Conservation (phyloP, 2,113 vertebrate genomes). For the Hipposideros armiger region DNA sequence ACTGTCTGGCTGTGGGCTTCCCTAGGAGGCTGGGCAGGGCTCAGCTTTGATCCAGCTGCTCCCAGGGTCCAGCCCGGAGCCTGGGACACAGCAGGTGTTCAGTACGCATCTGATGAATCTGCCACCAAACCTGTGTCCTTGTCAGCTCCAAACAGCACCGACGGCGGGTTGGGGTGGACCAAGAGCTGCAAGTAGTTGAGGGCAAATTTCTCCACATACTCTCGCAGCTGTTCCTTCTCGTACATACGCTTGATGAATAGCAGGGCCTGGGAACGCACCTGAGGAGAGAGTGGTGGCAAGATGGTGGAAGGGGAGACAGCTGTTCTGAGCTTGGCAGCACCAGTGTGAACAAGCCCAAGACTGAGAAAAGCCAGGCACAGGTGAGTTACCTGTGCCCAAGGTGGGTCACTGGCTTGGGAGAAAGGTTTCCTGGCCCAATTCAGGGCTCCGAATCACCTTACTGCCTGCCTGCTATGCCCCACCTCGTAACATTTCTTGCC, state of each 20-base stretch:
- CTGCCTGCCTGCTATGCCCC: not conserved
- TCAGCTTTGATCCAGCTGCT: not conserved
- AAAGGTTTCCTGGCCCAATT: not conserved
- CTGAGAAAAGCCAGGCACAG: not conserved
- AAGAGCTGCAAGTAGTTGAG: conserved; percentile 97
- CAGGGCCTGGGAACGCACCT: conserved; percentile 95
- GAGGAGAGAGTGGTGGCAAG: accelerated
- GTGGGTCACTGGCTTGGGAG: not conserved
- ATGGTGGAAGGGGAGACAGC: accelerated
- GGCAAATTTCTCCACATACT: conserved; percentile 97
- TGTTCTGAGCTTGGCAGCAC: not conserved
- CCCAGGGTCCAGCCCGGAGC: not conserved
- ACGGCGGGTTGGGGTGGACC: conserved; percentile 96
- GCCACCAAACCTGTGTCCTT: conserved; percentile 93
- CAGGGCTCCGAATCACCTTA: not conserved
- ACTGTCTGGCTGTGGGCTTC: not conserved
- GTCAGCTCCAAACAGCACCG: conserved; percentile 94
- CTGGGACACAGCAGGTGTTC: not conserved
- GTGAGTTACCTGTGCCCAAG: no score
- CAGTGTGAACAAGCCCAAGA: not conserved
- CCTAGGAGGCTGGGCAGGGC: not conserved
- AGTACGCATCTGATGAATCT: not conserved
- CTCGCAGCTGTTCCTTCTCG: conserved; percentile 95
- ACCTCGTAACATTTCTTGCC: accelerated
- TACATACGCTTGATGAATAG: conserved; percentile 96